A percentile compares a stretch with the other conserved stretches of the same genome.
phyloP scores from a whole-genome alignment of 2,113 vertebrate genomes.

The human (Homo sapiens) region GRCh38 chr5:56444501-56445000 shows the following conservation, averaged over 20 bases:
- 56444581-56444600: background rate
- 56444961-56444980: background rate
- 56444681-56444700: background rate
- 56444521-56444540: background rate
- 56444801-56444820: background rate
- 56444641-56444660: background rate
- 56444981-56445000: background rate
- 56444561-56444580: background rate
- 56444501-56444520: background rate
- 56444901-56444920: background rate
- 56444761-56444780: background rate
- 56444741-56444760: background rate
- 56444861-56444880: background rate
- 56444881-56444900: background rate
- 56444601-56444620: background rate
- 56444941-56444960: background rate
- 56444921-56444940: background rate
- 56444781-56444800: background rate
- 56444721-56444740: background rate
- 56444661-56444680: background rate
- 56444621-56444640: background rate
- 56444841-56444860: background rate
- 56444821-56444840: background rate
- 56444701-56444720: background rate
- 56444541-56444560: background rate